phyloP scores from a whole-genome alignment of 2,113 vertebrate genomes.

The Urocitellus parryii region DNA sequence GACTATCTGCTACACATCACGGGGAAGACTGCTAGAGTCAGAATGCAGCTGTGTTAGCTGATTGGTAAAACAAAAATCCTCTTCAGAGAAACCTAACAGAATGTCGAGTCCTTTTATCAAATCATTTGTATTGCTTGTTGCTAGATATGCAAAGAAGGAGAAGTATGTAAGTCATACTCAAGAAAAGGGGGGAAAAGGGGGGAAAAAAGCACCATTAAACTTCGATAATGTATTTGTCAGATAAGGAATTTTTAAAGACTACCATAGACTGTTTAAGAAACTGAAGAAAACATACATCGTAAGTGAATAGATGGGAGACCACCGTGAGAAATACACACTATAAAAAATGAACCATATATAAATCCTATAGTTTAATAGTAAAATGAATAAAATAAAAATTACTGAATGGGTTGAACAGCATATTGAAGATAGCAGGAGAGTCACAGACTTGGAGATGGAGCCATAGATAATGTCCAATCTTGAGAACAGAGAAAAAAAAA shows the following conservation, averaged over 20 bases:
- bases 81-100: slow-evolving; percentile 42
- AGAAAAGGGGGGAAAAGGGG: neutral
- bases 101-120: neutral
- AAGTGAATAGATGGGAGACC: neutral
- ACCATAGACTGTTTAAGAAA: neutral
- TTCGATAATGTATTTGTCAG: neutral
- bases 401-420: neutral
- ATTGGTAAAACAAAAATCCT: slow-evolving; percentile 30
- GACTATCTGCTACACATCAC: neutral
- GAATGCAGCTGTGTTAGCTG: neutral
- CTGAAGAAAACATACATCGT: neutral
- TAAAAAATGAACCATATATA: neutral
- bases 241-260: neutral
- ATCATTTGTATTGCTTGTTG: neutral
- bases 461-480: neutral
- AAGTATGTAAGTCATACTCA: neutral
- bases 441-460: neutral
- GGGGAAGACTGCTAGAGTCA: neutral
- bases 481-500: neutral
- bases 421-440: neutral
- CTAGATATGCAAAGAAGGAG: neutral
- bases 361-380: neutral
- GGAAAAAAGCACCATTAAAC: neutral
- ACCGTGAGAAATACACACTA: neutral
- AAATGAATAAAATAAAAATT: slow-evolving; percentile 6